Conservation (phyloP, 30 jellyfish, hydroid and myxozoan genomes). For the Aurelia aurita complex sp. Pacific region DNA sequence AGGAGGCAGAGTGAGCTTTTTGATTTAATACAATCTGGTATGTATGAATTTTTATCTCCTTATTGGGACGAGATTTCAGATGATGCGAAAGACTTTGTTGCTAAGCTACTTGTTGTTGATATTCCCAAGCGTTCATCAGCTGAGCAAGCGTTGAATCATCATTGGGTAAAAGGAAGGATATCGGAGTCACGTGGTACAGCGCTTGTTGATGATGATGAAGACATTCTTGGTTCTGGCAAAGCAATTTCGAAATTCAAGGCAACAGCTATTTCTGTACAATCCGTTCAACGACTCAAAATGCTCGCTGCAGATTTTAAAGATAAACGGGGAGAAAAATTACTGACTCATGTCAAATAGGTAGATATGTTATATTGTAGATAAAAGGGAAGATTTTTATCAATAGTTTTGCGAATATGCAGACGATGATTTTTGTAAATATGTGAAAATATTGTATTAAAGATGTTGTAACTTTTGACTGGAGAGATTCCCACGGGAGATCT, state of each 20-base stretch:
- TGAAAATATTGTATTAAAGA: too few relatives aligned
- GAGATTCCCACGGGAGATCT: too few relatives aligned
- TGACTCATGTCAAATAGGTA: slow-evolving; percentile 68
- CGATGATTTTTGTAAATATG: too few relatives aligned
- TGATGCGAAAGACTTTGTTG: slow-evolving; percentile 81
- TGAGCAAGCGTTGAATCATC: slow-evolving; percentile 78
- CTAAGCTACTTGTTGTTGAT: slow-evolving; percentile 82
- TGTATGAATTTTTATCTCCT: slow-evolving; percentile 85
- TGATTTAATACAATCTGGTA: slow-evolving; percentile 87
- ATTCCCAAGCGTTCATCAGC: slow-evolving; percentile 72
- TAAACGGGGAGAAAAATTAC: slow-evolving; percentile 72
- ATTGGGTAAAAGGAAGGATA: slow-evolving; percentile 77
- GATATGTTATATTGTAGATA: not conserved
- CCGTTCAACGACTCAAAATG: slow-evolving; percentile 81
- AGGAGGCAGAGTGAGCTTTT: slow-evolving; percentile 94
- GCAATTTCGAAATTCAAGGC: slow-evolving; percentile 64
- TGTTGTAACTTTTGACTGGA: too few relatives aligned
- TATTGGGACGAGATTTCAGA: slow-evolving; percentile 95
- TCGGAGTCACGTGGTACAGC: slow-evolving; percentile 66
- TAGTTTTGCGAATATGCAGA: not conserved
- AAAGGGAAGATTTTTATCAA: not conserved
- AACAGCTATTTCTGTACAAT: slow-evolving; percentile 75
- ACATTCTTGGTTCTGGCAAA: not conserved
- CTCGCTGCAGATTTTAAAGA: slow-evolving; percentile 68
- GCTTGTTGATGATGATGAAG: slow-evolving; percentile 38